Conservation (phyloP, 2,113 vertebrate species). For the Petrocephalus zakoni region DNA sequence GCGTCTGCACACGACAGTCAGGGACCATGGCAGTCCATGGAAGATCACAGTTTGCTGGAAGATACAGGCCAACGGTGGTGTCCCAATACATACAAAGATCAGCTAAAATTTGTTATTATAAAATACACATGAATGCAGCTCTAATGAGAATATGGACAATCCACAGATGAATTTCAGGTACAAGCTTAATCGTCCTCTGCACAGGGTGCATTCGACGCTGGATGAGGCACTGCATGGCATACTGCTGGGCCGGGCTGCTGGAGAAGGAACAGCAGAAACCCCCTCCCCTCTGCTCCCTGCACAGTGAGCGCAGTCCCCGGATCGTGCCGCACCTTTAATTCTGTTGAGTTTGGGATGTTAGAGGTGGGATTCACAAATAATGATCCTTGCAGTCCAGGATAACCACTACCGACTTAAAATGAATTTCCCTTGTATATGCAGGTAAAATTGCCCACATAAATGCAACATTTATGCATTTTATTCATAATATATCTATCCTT, state of each 20-base stretch:
- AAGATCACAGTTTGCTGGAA: conserved; percentile 11
- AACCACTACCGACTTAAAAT: not conserved
- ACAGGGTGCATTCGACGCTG: conserved; percentile 47
- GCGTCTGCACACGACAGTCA: not conserved
- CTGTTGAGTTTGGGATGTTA: not conserved
- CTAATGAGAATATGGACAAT: not conserved
- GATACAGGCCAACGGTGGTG: conserved; percentile 39
- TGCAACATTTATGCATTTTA: not conserved
- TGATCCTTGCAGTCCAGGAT: not conserved
- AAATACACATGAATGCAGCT: not conserved
- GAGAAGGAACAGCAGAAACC: not conserved
- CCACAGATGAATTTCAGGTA: not conserved
- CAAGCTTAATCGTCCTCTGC: not conserved
- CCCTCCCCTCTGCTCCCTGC: not conserved
- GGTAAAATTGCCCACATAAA: not conserved
- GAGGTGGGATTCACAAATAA: not conserved
- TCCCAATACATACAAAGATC: not conserved
- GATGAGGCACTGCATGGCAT: conserved; percentile 42
- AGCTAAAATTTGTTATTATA: not conserved
- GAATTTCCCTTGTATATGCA: not conserved
- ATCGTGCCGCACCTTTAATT: not conserved
- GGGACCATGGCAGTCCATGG: not conserved
- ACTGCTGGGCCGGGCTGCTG: conserved; percentile 2
- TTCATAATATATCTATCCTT: not conserved
- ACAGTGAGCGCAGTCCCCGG: conserved; percentile 2